Percentiles rank a stretch among this genome's conserved stretches.
These are phyloP conservation scores for Drosophila kikkawai DNA, from an alignment of 1,140 invertebrate genomes.

Conservation along the genomic window DNA sequence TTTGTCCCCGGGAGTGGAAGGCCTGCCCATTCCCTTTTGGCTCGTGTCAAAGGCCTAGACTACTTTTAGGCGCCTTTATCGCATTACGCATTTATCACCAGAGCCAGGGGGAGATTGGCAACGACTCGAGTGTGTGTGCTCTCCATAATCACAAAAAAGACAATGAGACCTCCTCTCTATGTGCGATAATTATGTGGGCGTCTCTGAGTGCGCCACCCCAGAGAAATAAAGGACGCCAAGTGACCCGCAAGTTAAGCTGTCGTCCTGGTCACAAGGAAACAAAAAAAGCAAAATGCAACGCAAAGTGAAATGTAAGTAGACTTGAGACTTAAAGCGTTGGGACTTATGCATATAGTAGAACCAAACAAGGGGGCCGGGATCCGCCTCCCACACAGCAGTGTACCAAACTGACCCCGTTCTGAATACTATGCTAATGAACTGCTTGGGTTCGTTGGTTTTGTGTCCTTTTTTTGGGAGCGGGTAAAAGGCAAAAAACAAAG, in stretches of 20 bases:
- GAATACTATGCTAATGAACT: conserved; percentile 67
- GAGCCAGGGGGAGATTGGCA: not conserved
- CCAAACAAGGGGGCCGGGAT: not conserved
- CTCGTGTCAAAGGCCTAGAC: conserved; percentile 60
- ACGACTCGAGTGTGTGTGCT: conserved; percentile 19
- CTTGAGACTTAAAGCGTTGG: conserved; percentile 55
- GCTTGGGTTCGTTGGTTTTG: conserved; percentile 21
- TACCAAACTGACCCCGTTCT: conserved; percentile 48
- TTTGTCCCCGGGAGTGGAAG: conserved; percentile 13
- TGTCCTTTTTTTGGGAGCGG: conserved; percentile 12
- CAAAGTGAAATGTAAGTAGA: conserved; percentile 66
- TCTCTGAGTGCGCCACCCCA: conserved; percentile 33
- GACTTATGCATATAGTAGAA: conserved; percentile 43
- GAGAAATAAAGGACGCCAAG: conserved; percentile 41
- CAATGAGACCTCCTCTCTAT: conserved; percentile 40
- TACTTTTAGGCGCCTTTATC: conserved; percentile 64
- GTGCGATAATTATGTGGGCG: conserved; percentile 59
- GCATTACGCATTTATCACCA: conserved; percentile 60
- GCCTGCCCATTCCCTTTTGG: not conserved
- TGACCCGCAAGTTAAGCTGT: conserved; percentile 58
- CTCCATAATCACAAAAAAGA: conserved; percentile 48
- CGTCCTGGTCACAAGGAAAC: conserved; percentile 20
- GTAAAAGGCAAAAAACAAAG: conserved; percentile 7
- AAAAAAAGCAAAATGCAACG: conserved; percentile 53
- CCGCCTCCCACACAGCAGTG: not conserved